Conservation (phyloP, 2,113 vertebrate species). For the Dasypus novemcinctus region DNA sequence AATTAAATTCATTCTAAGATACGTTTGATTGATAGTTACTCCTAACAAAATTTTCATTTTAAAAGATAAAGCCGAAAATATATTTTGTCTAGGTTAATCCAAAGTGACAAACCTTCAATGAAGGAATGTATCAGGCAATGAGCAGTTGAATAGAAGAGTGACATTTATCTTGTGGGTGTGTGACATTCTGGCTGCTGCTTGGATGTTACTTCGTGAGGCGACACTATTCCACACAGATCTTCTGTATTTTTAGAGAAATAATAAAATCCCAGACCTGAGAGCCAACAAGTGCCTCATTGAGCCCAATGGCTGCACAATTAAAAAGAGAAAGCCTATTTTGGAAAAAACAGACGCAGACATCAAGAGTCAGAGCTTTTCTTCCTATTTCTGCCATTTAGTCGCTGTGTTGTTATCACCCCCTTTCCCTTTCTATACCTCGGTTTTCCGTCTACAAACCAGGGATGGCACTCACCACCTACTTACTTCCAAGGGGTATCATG, state of each 20-base stretch:
- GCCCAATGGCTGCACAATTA: background rate
- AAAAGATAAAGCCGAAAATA: conserved; percentile 26
- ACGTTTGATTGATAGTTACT: background rate
- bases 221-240: background rate
- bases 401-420: conserved; percentile 51
- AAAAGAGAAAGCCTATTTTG: conserved; percentile 8
- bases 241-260: background rate
- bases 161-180: background rate
- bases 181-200: background rate
- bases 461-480: conserved; percentile 71
- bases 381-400: conserved; percentile 71
- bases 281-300: background rate
- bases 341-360: conserved; percentile 69
- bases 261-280: background rate
- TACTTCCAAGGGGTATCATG: conserved; percentile 79
- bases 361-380: conserved; percentile 72
- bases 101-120: background rate
- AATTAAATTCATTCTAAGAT: background rate
- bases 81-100: background rate
- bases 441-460: conserved; percentile 76
- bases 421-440: conserved; percentile 74
- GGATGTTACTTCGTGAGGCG: background rate
- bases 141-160: background rate
- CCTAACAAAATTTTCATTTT: background rate
- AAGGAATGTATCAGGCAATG: background rate